Evolutionary conservation across 1,140 invertebrate species (phyloP).

Genomic region (Microplitis demolitor): DNA sequence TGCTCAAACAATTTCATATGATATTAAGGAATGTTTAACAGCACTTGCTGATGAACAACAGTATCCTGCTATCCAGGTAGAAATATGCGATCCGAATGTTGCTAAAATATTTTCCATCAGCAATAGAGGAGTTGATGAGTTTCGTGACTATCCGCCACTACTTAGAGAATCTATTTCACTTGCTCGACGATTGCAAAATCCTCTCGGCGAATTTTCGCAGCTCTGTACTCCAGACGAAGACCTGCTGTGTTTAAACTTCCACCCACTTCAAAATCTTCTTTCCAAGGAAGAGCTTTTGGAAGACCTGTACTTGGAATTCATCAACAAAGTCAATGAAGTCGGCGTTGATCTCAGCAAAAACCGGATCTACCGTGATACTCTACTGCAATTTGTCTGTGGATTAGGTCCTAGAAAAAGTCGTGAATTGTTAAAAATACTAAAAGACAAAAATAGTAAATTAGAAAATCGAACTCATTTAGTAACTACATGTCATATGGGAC

Average conservation of each 20-base stretch:
- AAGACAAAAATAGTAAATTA: constrained; percentile 90
- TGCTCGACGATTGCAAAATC: constrained; percentile 92
- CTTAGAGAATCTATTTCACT: constrained; percentile 91
- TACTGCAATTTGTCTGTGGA: constrained; percentile 97
- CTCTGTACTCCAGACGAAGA: constrained; percentile 95
- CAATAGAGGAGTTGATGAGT: constrained; percentile 84
- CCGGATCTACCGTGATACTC: constrained; percentile 82
- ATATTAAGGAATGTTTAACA: constrained; percentile 79
- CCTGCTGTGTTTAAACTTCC: constrained; percentile 91
- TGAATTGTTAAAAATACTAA: constrained; percentile 86
- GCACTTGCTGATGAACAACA: constrained; percentile 83
- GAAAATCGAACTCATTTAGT: constrained; percentile 96
- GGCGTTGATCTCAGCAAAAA: constrained; percentile 97
- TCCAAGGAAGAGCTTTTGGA: constrained; percentile 85
- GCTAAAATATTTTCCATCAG: constrained; percentile 91
- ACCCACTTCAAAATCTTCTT: constrained; percentile 74
- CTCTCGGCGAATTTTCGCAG: constrained; percentile 94
- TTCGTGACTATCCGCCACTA: constrained; percentile 88
- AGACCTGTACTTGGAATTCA: constrained; percentile 88
- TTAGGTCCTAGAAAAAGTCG: constrained; percentile 94
- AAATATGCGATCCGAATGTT: constrained; percentile 92
- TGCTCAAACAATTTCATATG: constrained; percentile 83
- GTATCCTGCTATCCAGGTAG: constrained; percentile 85
- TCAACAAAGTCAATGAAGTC: constrained; percentile 94
- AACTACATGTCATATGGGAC: constrained; percentile 94